These are phyloP conservation scores for Drepana falcataria DNA, from an alignment of 2,888 invertebrate species.

Conservation along the genomic window DNA sequence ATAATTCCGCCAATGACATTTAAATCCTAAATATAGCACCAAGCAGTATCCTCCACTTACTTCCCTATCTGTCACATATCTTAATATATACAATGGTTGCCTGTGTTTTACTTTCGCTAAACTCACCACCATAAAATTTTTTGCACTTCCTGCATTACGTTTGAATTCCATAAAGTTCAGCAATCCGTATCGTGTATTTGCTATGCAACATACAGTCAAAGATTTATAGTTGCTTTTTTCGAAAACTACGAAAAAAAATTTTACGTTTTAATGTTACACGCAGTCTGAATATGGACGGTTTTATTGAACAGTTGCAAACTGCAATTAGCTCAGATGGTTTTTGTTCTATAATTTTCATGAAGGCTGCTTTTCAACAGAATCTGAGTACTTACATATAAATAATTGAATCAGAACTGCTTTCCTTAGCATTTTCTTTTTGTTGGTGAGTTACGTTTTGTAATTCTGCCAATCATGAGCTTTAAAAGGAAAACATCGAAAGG, in stretches of 20 bases:
- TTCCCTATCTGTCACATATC: too few species aligned
- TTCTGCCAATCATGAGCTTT: too few species aligned
- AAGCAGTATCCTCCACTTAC: too few species aligned
- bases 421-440: not conserved
- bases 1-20: too few species aligned
- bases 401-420: not conserved
- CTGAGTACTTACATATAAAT: not conserved
- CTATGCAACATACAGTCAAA: slow-evolving; percentile 20
- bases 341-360: slow-evolving; percentile 3
- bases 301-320: slow-evolving; percentile 1
- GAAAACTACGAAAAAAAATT: too few species aligned
- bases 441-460: not conserved
- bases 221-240: slow-evolving; percentile 25
- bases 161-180: slow-evolving; percentile 11
- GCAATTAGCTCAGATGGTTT: slow-evolving; percentile 4
- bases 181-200: slow-evolving; percentile 22
- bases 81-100: too few species aligned
- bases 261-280: slow-evolving; percentile 13
- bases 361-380: not conserved
- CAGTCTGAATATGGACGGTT: slow-evolving; percentile 13
- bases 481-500: too few species aligned
- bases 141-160: not conserved
- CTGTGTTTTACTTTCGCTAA: too few species aligned
- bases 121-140: not conserved
- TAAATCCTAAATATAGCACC: too few species aligned